phyloP scores from a whole-genome alignment of 2,888 invertebrate genomes.

The Pachymerium ferrugineum region DNA sequence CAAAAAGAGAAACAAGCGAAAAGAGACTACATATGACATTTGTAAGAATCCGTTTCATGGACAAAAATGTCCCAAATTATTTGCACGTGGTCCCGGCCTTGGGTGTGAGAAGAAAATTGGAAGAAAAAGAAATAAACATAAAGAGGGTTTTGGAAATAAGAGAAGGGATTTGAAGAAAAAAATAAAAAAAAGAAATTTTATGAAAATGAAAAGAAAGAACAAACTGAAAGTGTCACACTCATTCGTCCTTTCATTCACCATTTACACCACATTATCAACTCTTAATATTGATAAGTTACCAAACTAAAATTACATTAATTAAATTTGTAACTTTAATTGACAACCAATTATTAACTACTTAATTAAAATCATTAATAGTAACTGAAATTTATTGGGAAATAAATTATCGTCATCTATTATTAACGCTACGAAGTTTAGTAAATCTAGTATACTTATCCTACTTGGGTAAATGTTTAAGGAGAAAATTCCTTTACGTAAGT shows the following conservation, averaged over 20 bases:
- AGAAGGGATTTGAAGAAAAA: neutral
- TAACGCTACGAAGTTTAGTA: slow-evolving; percentile 1
- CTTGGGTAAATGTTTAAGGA: slow-evolving; percentile 23
- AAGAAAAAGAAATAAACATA: neutral
- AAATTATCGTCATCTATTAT: too few species aligned
- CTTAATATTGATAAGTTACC: neutral
- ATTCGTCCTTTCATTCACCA: neutral
- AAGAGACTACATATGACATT: slow-evolving; percentile 57
- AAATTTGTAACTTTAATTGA: neutral
- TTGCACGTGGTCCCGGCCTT: slow-evolving; percentile 40
- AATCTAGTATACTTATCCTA: slow-evolving; percentile 6
- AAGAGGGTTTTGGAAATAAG: neutral
- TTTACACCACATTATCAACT: neutral
- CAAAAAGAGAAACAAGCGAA: slow-evolving; percentile 68
- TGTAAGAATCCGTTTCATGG: slow-evolving; percentile 43
- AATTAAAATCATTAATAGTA: too few species aligned
- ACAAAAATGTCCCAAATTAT: slow-evolving; percentile 36
- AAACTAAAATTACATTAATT: neutral
- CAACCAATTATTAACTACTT: too few species aligned
- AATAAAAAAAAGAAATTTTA: neutral
- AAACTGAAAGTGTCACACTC: neutral
- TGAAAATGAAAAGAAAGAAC: neutral
- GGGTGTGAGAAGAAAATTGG: slow-evolving; percentile 16
- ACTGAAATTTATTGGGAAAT: too few species aligned
- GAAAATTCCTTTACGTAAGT: slow-evolving; percentile 16